phyloP scores from a whole-genome alignment of 37 sponge, comb jelly and placozoan genomes.

The Tethya wilhelma region DNA sequence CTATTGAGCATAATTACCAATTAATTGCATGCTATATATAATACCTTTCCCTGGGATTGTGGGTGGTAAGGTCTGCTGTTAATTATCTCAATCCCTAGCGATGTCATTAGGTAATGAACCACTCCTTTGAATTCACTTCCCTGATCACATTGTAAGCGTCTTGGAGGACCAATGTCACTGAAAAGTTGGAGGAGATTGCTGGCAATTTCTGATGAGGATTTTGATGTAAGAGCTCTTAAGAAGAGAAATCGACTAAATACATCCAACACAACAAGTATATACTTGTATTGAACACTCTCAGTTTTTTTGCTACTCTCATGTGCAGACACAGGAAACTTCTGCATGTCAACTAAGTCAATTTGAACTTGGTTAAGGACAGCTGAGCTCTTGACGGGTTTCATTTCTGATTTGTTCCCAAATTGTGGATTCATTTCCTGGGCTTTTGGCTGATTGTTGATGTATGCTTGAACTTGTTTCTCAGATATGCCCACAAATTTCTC shows the following conservation, averaged over 20 bases:
- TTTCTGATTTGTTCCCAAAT: not conserved
- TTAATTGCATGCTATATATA: too few species aligned
- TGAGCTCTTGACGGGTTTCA: constrained; percentile 5
- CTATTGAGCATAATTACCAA: too few species aligned
- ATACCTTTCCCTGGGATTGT: constrained; percentile 22
- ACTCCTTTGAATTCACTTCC: constrained; percentile 9
- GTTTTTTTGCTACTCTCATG: not conserved
- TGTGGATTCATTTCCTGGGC: not conserved
- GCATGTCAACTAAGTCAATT: constrained; percentile 17
- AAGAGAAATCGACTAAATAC: not conserved
- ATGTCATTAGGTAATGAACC: not conserved
- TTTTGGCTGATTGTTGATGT: not conserved
- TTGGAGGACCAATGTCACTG: constrained; percentile 14
- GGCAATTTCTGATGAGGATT: constrained; percentile 17
- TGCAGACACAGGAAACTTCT: not conserved
- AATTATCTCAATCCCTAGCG: not conserved
- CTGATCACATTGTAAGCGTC: not conserved
- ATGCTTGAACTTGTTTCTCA: not conserved
- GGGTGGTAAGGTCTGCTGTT: constrained; percentile 10
- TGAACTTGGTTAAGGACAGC: constrained; percentile 1
- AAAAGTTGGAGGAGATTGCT: not conserved
- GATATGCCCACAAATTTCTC: not conserved
- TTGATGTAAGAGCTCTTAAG: too few species aligned
- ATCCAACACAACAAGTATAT: not conserved
- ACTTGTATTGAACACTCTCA: too few species aligned